Evolutionary conservation across 2,797 vertebrate species (phyloP).

Genomic region (Lepidocolaptes lacrymiger): DNA sequence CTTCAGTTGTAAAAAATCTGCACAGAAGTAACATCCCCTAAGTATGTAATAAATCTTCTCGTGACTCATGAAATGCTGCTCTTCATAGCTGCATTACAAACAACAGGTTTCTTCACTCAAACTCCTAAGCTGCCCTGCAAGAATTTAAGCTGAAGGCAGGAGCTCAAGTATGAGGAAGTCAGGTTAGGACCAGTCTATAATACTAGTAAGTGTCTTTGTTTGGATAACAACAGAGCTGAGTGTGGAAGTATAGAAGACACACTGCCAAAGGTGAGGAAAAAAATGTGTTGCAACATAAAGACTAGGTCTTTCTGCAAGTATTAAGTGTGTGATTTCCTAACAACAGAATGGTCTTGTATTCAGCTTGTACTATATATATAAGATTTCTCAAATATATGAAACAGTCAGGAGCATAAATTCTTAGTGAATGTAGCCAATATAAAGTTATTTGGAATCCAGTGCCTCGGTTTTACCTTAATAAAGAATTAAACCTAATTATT

Average conservation of each 20-base stretch:
- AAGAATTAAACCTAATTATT: background rate
- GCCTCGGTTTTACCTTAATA: background rate
- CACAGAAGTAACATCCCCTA: background rate
- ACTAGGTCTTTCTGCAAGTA: background rate
- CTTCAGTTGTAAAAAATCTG: background rate
- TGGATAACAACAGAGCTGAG: background rate
- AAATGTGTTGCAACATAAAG: background rate
- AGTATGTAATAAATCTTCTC: background rate
- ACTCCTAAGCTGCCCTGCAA: background rate
- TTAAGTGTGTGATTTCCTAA: background rate
- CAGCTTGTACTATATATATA: background rate
- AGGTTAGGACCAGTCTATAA: background rate
- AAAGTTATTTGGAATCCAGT: background rate
- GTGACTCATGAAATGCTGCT: background rate
- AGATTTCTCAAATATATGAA: background rate
- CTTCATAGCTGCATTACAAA: background rate
- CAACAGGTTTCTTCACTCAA: background rate
- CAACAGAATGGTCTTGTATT: background rate
- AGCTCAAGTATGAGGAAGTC: background rate
- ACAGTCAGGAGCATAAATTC: background rate
- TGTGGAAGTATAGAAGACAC: background rate
- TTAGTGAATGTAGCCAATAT: background rate
- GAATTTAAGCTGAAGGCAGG: background rate
- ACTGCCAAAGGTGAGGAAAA: background rate
- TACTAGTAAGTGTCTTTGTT: background rate